These are phyloP conservation scores for Acrocera orbiculus DNA, from an alignment of 2,888 invertebrate species.

Conservation along the genomic window DNA sequence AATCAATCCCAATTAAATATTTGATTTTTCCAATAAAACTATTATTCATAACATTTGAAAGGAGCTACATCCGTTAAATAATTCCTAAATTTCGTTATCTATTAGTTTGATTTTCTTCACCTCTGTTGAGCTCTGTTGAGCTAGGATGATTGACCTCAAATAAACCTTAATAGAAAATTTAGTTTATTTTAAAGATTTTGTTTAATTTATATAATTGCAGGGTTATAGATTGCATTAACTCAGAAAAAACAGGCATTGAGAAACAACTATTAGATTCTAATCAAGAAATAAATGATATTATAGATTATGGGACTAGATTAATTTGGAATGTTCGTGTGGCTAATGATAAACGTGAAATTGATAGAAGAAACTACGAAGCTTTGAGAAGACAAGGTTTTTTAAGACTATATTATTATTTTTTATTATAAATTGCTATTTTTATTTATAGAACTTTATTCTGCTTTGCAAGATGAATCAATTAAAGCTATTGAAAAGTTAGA, in stretches of 20 bases:
- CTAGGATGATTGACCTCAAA: too few relatives aligned
- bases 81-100: too few relatives aligned
- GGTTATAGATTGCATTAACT: slow-evolving; percentile 17
- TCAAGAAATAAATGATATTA: slow-evolving; percentile 43
- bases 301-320: slow-evolving; percentile 50
- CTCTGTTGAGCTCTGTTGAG: too few relatives aligned
- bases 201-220: too few relatives aligned
- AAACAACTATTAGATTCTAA: slow-evolving; percentile 45
- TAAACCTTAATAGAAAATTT: too few relatives aligned
- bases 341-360: slow-evolving; percentile 52
- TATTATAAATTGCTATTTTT: not conserved
- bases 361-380: slow-evolving; percentile 38
- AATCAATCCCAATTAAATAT: too few relatives aligned
- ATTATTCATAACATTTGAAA: too few relatives aligned
- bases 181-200: too few relatives aligned
- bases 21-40: too few relatives aligned
- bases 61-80: too few relatives aligned
- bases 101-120: too few relatives aligned
- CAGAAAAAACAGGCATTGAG: slow-evolving; percentile 41
- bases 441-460: slow-evolving; percentile 32
- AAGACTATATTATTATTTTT: not conserved
- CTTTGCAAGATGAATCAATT: slow-evolving; percentile 48
- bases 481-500: slow-evolving; percentile 46
- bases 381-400: slow-evolving; percentile 22
- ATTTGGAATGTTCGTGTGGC: slow-evolving; percentile 63